Base-by-base conservation (phyloP, 2,113 vertebrate species). In the Perognathus longimembris region DNA sequence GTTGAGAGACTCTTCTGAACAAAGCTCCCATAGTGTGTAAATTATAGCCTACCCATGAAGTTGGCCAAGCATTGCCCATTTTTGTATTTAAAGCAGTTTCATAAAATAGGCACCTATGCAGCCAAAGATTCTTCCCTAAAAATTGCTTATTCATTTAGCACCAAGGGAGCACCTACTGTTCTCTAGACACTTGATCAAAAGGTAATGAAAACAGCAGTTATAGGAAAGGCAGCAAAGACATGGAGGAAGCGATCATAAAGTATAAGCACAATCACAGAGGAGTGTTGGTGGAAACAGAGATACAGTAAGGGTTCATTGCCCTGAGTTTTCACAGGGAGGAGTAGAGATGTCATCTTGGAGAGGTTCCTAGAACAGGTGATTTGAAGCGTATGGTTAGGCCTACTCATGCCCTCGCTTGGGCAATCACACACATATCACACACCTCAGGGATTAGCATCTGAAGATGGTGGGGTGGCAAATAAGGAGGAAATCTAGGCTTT, bases 201-300 rank as follows among this genome's bases (percentile, higher is more conserved):
- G 14, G 28, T 36, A 69, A 76, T 0, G 7, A 38, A 87, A 84
- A 45, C 11, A 9, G 32, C 12, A 42, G 20, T 42, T 59, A 79
- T 6, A 54, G 14, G 50, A 20, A 18, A 61, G 64, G 26, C 28
- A 15, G 67, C 66, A 57, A 45, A 76, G 38, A 38, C 38, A 18
- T 36, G 2, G 7, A 76, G 74, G 54, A 14, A 40, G 28, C 71
- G 88, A 42, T 32, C 70, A 21, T 50, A 15, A 42, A 26, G 17
- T 10, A 1, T 24, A 14, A 54, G n/a, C 5, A 2, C 8, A 7
- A 2, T 21, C 6, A 1, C 2, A 22, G 5, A 50, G 36, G 54
- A 6, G 14, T 59, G 34, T 10, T 15, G 63, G 12, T 17, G 21
- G 66, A 34, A 76, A 20, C 12, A 3, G 34, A 42, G 36, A 26